Evolutionary conservation across 2,797 vertebrate species (phyloP), one percentile per base, ranked within the genome.

Genomic region (Gadopsis marmoratus): DNA sequence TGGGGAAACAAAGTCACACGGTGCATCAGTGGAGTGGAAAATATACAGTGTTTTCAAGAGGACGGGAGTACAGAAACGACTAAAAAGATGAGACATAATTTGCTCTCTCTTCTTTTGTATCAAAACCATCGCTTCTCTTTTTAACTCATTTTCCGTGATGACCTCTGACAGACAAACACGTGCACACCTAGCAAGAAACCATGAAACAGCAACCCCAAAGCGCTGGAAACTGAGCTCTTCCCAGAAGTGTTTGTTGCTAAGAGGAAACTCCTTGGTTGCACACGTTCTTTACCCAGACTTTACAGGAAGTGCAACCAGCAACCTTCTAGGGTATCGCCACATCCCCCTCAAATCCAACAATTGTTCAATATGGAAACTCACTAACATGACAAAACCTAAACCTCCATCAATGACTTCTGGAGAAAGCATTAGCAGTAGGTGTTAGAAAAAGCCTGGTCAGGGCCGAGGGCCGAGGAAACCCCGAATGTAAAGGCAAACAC

Each of bases 401-500:
- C 11, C 47, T 68, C 55, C 55, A 4, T 67, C 11, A 21, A 5
- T 64, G 65, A 60, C 26, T 71, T 73, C 51, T 68, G 39, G 65
- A 74, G 85, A 86, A 79, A 56, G 45, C 84, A 75, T 87, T 68
- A 81, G 66, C 79, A 31, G 66, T 17, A 79, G 82, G 81, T 79
- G 75, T 81, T 68, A 55, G 81, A 82, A 83, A 93, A 70, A 6
- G 73, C 71, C 73, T 41, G 86, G 74, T 75, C 88, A 66, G 83
- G 68, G 79, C 77, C 61, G 69, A 78, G 76, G 48, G 53, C 75
- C 65, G 71, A 85, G 92, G 93, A 93, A 95, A 89, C 73, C 48
- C 76, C 14, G 58, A 74, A 68, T 26, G 90, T 91, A 93, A 94
- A 94, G 83, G 89, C 84, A 93, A 95, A 92, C 91, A 85, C 58